Evolutionary conservation across 2,888 invertebrate species (phyloP).

Genomic region (Hoplodrina blanda): DNA sequence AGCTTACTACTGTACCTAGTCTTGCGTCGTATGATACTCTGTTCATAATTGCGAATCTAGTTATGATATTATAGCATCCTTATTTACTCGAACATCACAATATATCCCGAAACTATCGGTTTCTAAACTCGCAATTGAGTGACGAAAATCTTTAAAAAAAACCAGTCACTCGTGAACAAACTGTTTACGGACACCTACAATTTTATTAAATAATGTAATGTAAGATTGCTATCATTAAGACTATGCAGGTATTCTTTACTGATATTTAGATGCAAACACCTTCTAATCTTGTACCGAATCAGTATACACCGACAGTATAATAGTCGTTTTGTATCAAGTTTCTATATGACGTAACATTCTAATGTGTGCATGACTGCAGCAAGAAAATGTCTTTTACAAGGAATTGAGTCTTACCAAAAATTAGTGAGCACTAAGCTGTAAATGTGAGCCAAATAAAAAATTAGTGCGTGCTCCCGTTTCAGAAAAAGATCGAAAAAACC

Average conservation of each 20-base stretch:
- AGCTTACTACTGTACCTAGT: slow-evolving; percentile 9
- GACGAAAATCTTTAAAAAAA: too few species aligned
- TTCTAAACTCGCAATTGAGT: not conserved
- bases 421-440: too few species aligned
- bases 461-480: too few species aligned
- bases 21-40: slow-evolving; percentile 25
- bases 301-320: slow-evolving; percentile 48
- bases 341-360: slow-evolving; percentile 18
- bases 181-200: slow-evolving; percentile 2
- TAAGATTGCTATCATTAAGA: slow-evolving; percentile 1
- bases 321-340: slow-evolving; percentile 23
- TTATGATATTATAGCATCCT: slow-evolving; percentile 17
- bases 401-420: too few species aligned
- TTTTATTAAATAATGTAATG: not conserved
- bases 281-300: slow-evolving; percentile 25
- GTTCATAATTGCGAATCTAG: slow-evolving; percentile 28
- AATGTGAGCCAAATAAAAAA: too few species aligned
- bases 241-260: slow-evolving; percentile 1
- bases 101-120: not conserved
- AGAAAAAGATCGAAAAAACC: too few species aligned
- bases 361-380: not conserved
- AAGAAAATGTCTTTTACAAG: too few species aligned
- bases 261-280: not conserved
- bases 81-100: slow-evolving; percentile 21
- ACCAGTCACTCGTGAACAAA: not conserved